Percentiles rank a stretch among this genome's conserved stretches.
phyloP scores from a whole-genome alignment of 2,888 invertebrate species.

The Rhaphigaster nebulosa region DNA sequence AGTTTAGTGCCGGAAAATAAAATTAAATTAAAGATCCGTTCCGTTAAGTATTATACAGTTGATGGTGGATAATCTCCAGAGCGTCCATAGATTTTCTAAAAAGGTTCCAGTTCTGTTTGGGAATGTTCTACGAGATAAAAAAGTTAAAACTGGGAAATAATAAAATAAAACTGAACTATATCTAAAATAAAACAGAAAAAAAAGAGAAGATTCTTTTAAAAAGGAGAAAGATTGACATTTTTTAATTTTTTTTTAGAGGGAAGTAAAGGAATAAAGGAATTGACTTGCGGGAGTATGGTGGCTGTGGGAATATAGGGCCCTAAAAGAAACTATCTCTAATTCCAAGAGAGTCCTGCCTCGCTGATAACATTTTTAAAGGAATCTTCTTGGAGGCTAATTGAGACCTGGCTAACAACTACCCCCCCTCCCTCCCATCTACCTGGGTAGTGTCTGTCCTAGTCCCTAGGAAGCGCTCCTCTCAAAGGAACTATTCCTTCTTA shows the following conservation, averaged over 20 bases:
- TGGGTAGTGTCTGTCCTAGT: background rate
- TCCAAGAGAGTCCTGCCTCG: background rate
- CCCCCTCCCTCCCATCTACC: background rate
- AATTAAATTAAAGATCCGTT: too few relatives aligned
- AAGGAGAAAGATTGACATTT: background rate
- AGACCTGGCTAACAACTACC: background rate
- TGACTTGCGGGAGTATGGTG: background rate
- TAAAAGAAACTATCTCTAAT: conserved; percentile 44
- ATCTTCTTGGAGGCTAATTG: conserved; percentile 22
- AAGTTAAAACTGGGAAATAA: too few relatives aligned
- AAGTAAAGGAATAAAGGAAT: background rate
- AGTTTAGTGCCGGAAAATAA: too few relatives aligned
- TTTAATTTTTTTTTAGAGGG: background rate
- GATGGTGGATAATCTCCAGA: too few relatives aligned
- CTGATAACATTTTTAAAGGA: conserved; percentile 40
- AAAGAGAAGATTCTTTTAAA: background rate
- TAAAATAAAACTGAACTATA: too few relatives aligned
- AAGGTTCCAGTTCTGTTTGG: too few relatives aligned
- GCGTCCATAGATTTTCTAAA: too few relatives aligned
- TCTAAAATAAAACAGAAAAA: too few relatives aligned
- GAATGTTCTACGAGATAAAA: too few relatives aligned
- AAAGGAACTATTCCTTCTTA: background rate
- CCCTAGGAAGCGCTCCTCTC: background rate
- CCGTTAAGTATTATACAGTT: too few relatives aligned
- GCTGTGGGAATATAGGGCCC: background rate